phyloP scores from a whole-genome alignment of 2,888 invertebrate species.

The Phortica okadai region DNA sequence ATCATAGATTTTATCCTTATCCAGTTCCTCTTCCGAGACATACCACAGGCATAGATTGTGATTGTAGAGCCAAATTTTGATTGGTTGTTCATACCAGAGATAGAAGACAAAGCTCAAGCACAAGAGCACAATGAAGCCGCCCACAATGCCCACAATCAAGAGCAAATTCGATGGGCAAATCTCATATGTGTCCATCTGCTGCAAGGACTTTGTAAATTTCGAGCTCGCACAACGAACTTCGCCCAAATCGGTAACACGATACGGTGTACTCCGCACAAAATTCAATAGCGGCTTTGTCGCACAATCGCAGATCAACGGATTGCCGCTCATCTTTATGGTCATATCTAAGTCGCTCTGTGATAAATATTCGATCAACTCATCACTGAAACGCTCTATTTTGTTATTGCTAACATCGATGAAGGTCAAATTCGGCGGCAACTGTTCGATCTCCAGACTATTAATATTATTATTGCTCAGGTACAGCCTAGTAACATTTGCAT shows the following conservation, averaged over 20 bases:
- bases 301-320: slow-evolving; percentile 84
- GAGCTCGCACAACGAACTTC: slow-evolving; percentile 56
- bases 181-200: slow-evolving; percentile 66
- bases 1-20: slow-evolving; percentile 81
- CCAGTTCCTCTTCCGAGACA: slow-evolving; percentile 82
- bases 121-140: slow-evolving; percentile 75
- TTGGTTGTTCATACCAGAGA: slow-evolving; percentile 78
- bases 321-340: slow-evolving; percentile 79
- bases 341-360: slow-evolving; percentile 76
- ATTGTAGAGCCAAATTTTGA: slow-evolving; percentile 83
- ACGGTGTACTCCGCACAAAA: slow-evolving; percentile 77
- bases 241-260: slow-evolving; percentile 59
- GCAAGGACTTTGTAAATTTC: slow-evolving; percentile 49
- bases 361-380: slow-evolving; percentile 73
- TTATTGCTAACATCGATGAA: slow-evolving; percentile 79
- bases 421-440: slow-evolving; percentile 76
- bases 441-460: slow-evolving; percentile 65
- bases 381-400: slow-evolving; percentile 77
- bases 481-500: slow-evolving; percentile 77
- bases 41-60: slow-evolving; percentile 80
- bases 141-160: slow-evolving; percentile 74
- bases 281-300: slow-evolving; percentile 79
- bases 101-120: slow-evolving; percentile 75
- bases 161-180: slow-evolving; percentile 75
- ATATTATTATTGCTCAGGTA: slow-evolving; percentile 77